Base-by-base conservation (phyloP, 2,888 invertebrate genomes). In the Leptopilina syphax region DNA sequence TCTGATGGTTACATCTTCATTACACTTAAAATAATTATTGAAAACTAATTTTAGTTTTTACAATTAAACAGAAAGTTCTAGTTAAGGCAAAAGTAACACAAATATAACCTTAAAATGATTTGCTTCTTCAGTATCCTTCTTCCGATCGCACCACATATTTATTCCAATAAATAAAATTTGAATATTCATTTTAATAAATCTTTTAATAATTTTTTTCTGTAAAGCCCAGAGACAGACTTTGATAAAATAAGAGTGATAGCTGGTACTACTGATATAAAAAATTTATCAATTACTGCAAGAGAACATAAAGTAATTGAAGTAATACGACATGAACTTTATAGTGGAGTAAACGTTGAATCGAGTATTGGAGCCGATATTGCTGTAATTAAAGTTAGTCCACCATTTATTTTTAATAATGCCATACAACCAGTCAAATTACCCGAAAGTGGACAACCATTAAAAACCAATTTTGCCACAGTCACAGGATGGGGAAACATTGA, bases 251-350 rank as follows among this genome's bases (percentile, higher is more conserved):
- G n/a, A 57, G 57, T 57, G 12, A 57, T n/a, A 10, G 93, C 95
- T 0, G 92, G 93, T 10, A 95, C 95, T 1, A 94, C 94, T 6
- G 93, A 94, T 0, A 92, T 92, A 54, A 92, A 90, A 27, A 0
- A 6, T 13, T n/a, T 4, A n/a, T 87, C 90, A 0, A 68, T 85
- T 0, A 94, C 93, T 0, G 95, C 95, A 94, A 0, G 89, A 94
- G 8, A 12, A 13, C 13, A 12, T 12, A 91, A 92, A 12, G 92
- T 95, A 0, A 92, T 92, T 0, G 92, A 92, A 68, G 87, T 94
- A 9, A 85, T 92, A 1, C 92, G 92, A 78, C 94, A 95, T 83
- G 92, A 93, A 12, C 89, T 92, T 7, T 95, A 94, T 85, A 18
- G 44, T n/a, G 41, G 13, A 3, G n/a, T 4, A n/a, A 44, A 57